phyloP scores from a whole-genome alignment of 2,888 invertebrate genomes.

The Trachelus tabidus region DNA sequence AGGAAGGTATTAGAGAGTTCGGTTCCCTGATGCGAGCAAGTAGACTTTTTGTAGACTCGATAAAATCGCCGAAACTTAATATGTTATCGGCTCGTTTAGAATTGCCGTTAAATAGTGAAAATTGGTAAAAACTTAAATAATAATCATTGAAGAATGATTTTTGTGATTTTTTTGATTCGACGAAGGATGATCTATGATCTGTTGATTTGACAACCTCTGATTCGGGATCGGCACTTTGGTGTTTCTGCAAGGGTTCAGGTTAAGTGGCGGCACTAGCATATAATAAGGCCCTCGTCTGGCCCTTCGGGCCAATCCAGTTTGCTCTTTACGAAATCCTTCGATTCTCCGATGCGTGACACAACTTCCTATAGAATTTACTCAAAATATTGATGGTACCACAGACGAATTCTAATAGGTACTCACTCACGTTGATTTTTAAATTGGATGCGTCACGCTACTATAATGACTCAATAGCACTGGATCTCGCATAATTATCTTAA shows the following conservation, averaged over 20 bases:
- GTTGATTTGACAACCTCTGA: background rate
- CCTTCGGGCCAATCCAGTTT: slow-evolving; percentile 55
- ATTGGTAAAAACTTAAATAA: no score
- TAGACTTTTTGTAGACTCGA: no score
- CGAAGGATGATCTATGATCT: background rate
- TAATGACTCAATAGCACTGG: background rate
- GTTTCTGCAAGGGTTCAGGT: slow-evolving; percentile 5
- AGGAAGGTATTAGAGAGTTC: slow-evolving; percentile 22
- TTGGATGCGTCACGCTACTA: background rate
- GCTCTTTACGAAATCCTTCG: slow-evolving; percentile 34
- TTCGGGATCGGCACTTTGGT: background rate
- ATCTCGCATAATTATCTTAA: background rate
- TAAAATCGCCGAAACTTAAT: no score
- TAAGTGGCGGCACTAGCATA: slow-evolving; percentile 56
- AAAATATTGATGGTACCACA: background rate
- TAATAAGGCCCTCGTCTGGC: slow-evolving; percentile 53
- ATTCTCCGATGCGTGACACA: slow-evolving; percentile 23
- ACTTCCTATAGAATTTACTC: background rate
- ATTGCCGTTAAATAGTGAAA: no score
- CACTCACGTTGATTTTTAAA: background rate
- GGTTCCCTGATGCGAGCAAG: background rate
- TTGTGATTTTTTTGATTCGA: no score
- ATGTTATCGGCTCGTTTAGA: no score
- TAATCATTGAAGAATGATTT: no score
- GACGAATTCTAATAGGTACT: background rate